Conservation (phyloP, 2,888 invertebrate genomes). For the Agrotis ipsilon region DNA sequence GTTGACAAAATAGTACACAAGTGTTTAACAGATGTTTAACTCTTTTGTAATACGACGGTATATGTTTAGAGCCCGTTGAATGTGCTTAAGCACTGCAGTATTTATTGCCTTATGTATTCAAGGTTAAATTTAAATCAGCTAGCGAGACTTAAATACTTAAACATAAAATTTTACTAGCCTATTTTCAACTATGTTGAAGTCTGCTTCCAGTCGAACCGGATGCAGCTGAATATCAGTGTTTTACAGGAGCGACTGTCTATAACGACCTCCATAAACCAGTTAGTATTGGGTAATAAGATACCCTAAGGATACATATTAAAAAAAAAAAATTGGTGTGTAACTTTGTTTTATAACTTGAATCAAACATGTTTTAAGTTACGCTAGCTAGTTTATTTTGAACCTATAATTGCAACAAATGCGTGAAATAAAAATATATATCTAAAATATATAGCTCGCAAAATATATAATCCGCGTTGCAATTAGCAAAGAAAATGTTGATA, state of each 20-base stretch:
- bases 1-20: too few species aligned
- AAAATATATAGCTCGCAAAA: slow-evolving; percentile 3
- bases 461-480: slow-evolving; percentile 30
- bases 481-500: slow-evolving; percentile 3
- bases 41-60: too few species aligned
- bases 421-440: slow-evolving; percentile 1
- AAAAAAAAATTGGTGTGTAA: too few species aligned
- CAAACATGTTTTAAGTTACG: neutral
- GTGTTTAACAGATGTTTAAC: too few species aligned
- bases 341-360: neutral
- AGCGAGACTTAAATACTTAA: neutral
- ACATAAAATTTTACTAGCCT: too few species aligned
- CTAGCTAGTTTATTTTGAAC: neutral
- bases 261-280: too few species aligned
- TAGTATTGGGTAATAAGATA: too few species aligned
- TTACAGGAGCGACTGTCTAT: too few species aligned
- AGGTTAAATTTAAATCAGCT: neutral
- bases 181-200: too few species aligned
- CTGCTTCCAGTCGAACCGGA: too few species aligned
- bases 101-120: slow-evolving; percentile 19
- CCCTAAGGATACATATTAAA: too few species aligned
- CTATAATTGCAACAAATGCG: neutral
- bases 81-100: slow-evolving; percentile 35
- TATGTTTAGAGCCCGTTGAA: slow-evolving; percentile 13
- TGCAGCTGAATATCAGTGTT: too few species aligned